Percentiles rank a stretch among this genome's conserved stretches.
phyloP scores from a whole-genome alignment of 2,113 vertebrate species.

The Psilopogon haemacephalus region DNA sequence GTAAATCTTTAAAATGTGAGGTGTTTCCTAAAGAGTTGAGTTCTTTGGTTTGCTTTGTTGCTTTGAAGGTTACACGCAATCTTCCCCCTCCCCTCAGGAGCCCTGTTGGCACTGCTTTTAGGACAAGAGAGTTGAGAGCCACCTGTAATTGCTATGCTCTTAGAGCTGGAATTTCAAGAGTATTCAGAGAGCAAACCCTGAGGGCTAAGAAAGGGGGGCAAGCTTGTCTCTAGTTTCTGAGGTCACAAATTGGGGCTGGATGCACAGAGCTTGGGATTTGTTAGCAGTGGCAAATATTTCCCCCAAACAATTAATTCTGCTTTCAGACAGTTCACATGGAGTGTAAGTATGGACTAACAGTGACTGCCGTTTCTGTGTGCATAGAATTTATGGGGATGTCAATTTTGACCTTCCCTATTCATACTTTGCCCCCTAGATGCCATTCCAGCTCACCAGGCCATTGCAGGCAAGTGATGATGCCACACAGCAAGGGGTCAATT shows the following conservation, averaged over 20 bases:
- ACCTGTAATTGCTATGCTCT: accelerated
- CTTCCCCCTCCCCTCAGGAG: background rate
- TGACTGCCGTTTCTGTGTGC: background rate
- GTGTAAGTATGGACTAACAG: background rate
- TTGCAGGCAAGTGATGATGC: background rate
- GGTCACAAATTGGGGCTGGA: background rate
- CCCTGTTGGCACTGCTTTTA: background rate
- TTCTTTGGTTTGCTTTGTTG: background rate
- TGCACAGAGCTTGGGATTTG: background rate
- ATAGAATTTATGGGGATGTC: background rate
- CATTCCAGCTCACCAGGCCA: background rate
- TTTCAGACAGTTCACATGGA: background rate
- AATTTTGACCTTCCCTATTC: background rate
- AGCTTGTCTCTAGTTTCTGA: background rate
- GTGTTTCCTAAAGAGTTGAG: background rate
- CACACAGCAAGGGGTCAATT: background rate
- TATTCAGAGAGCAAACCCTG: background rate
- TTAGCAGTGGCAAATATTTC: background rate
- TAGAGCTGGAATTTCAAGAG: background rate
- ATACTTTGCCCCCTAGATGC: background rate
- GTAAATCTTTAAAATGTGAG: background rate
- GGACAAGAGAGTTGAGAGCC: background rate
- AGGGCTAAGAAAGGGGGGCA: background rate
- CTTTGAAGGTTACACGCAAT: background rate
- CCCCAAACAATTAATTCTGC: background rate